A percentile compares a stretch with the other conserved stretches of the same genome.
Conservation (phyloP, 2,888 invertebrate genomes). For the Ophioninae sp. region DNA sequence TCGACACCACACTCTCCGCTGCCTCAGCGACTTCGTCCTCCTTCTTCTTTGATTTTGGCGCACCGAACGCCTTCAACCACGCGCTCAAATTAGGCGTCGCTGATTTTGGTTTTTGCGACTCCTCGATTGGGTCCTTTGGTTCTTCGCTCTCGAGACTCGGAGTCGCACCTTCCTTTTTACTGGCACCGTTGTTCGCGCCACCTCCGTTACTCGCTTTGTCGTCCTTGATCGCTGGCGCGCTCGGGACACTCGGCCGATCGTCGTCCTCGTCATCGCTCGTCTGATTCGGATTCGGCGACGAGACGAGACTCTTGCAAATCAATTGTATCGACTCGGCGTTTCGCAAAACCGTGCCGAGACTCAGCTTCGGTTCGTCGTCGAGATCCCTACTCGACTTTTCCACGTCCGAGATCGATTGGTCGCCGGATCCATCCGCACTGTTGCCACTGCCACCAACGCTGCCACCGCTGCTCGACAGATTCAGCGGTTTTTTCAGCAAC, state of each 20-base stretch:
- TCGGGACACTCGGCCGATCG: conserved; percentile 70
- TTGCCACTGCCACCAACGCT: background rate
- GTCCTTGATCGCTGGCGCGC: conserved; percentile 70
- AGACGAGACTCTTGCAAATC: conserved; percentile 78
- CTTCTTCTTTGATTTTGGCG: conserved; percentile 89
- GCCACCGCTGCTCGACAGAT: conserved; percentile 82
- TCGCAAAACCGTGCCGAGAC: conserved; percentile 90
- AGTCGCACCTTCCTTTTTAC: conserved; percentile 70
- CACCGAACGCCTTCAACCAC: conserved; percentile 96
- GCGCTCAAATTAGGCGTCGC: conserved; percentile 94
- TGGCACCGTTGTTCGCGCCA: background rate
- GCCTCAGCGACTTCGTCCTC: conserved; percentile 80
- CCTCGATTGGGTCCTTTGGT: conserved; percentile 68
- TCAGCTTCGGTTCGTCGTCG: conserved; percentile 87
- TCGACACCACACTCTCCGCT: conserved; percentile 79
- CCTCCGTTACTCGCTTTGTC: conserved; percentile 65
- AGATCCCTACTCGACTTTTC: conserved; percentile 81
- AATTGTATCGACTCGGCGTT: conserved; percentile 79
- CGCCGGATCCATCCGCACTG: conserved; percentile 83
- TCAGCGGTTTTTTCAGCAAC: conserved; percentile 85
- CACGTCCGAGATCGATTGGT: conserved; percentile 83
- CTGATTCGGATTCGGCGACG: conserved; percentile 77
- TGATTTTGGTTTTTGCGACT: conserved; percentile 84
- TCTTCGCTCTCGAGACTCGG: conserved; percentile 67
- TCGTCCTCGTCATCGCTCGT: conserved; percentile 80